Base-by-base conservation (phyloP, 1,140 invertebrate genomes). In the Agrypnia vestita region DNA sequence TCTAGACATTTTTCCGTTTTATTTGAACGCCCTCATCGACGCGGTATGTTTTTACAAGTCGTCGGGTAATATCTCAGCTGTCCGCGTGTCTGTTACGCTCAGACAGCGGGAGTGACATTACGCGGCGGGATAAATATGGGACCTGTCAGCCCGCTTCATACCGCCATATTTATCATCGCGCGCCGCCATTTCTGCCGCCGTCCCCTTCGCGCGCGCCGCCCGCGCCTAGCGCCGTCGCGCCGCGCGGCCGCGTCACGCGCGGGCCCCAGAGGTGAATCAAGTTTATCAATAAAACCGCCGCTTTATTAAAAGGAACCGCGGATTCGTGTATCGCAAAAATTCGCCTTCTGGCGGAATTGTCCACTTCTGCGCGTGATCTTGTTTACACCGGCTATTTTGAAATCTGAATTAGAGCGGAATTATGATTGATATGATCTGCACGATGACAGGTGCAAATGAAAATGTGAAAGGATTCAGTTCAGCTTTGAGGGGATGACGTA, bases 111-210 rank as follows among this genome's bases (percentile, higher is more conserved):
- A 83, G 82, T 83, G 82, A 83, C 82, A 83, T 83, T 83, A 83
- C 82, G 81, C 80, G 82, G 80, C 80, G 82, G 82, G 77, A 83
- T 83, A 83, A 83, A 83, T 83, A 83, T 83, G 82, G 81, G 82
- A 59, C 77, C 82, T 82, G 82, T 83, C 82, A 83, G 51, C 76
- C 76, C 79, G 80, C 67, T 82, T 83, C 81, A 83, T 83, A 74
- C 80, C 77, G 78, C 80, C 72, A 74, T 77, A 82, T 83, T 83
- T 83, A 83, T 83, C 82, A 83, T 83, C 64, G 64, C 64, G 43
- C 25, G 13, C 61, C 10, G 61, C 61, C 25, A 19, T 35, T 10
- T 44, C 25, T 17, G 4, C 6, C 25, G 25, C 25, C 25, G 25
- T 35, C 25, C 25, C 25, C 25, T 35, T 35, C 17, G 17, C 55